Base-by-base conservation (phyloP, 1,140 invertebrate species). In the Conus ventricosus region DNA sequence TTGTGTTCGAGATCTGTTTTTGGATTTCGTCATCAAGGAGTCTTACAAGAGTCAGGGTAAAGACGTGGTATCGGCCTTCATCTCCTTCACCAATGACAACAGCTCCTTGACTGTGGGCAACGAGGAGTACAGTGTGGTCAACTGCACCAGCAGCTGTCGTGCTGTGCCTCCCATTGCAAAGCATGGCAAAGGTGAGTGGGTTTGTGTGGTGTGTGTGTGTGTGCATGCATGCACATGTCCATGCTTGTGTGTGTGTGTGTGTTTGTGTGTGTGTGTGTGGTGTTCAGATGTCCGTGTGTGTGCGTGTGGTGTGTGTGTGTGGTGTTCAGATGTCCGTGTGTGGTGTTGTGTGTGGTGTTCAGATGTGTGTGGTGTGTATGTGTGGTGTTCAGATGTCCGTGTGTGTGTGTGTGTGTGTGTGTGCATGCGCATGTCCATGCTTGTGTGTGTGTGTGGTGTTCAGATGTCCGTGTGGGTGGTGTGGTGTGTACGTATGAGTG, bases 361-460 rank as follows among this genome's bases (percentile, higher is more conserved):
- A n/a, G n/a, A n/a, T n/a, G n/a, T n/a, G n/a, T n/a, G n/a, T n/a
- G n/a, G 67, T 71, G 67, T 71, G 67, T 71, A 20, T 71, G 67
- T 71, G 67, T 71, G 67, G 7, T 80, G 78, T 25, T 4, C 7
- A 51, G 17, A n/a, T 51, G 51, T 80, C 13, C 17, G 15, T 84
- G 82, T 84, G 82, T 55, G 54, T 84, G 53, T 57, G 51, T 84
- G 20, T 75, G 20, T 85, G 84, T 85, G 63, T 85, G 60, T 75
- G 27, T 75, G 63, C 63, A 17, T 76, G 63, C n/a, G n/a, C 76
- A 39, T 39, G 27, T 85, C 8, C 15, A 15, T 60, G 57, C 57
- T 11, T 4, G 57, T 60, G 60, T 27, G 53, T 84, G 11, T 84
- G 53, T 54, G 5, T 7, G 53, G 8, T 25, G 51, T 5, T 27